Percentiles rank a stretch among this genome's conserved stretches.
phyloP scores from a whole-genome alignment of 1,140 invertebrate genomes.

The Drosophila baimaii region DNA sequence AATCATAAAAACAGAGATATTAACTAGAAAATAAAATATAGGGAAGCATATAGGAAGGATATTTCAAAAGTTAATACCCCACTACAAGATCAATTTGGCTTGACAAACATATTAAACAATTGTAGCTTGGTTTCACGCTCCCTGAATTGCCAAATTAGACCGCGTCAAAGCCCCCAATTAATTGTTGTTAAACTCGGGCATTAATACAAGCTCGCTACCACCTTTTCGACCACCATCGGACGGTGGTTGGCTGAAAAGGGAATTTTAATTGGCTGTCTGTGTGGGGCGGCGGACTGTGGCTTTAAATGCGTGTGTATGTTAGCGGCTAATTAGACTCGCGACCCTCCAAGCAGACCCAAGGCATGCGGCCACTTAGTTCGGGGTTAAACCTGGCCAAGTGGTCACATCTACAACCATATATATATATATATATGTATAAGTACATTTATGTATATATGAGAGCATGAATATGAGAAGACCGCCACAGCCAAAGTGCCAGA shows the following conservation, averaged over 20 bases:
- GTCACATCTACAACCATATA: constrained; percentile 7
- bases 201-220: constrained; percentile 24
- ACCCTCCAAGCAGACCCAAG: constrained; percentile 20
- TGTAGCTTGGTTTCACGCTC: neutral
- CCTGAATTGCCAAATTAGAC: constrained; percentile 1
- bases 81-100: too few relatives aligned
- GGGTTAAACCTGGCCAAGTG: constrained; percentile 53
- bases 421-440: neutral
- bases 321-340: constrained; percentile 41
- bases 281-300: neutral
- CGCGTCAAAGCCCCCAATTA: constrained; percentile 28
- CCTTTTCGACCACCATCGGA: constrained; percentile 11
- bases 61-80: neutral
- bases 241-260: constrained; percentile 10
- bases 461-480: constrained; percentile 30
- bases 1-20: neutral
- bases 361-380: constrained; percentile 31
- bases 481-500: constrained; percentile 1
- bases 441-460: neutral
- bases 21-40: neutral
- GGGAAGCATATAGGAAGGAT: too few relatives aligned
- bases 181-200: constrained; percentile 19
- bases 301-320: constrained; percentile 17
- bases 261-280: constrained; percentile 40
- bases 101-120: neutral